Base-by-base conservation (phyloP, 2,797 vertebrate species). In the Chaetodon trifasciatus region DNA sequence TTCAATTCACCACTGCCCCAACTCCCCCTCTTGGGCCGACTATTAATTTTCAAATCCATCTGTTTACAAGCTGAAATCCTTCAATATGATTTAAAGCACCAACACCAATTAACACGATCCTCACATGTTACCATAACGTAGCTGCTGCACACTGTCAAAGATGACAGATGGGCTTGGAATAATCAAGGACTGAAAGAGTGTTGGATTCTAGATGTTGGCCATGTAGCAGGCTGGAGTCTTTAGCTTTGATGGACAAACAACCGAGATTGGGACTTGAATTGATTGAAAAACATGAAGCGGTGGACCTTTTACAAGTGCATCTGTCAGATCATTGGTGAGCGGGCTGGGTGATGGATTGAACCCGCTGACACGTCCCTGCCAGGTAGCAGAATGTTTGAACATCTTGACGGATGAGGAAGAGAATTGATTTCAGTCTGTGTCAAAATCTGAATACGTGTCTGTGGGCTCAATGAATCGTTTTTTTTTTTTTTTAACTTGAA, bases 251-350 rank as follows among this genome's bases (percentile, higher is more conserved):
- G 82, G 86, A 90, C 91, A 94, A 94, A 92, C 88, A 91, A 84
- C 64, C 24, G 39, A 84, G 81, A 84, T 69, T 65, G 66, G 82
- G 81, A 87, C 86, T 88, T 78, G 73, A 90, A 91, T 87, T 91
- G 90, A 92, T 91, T 94, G 88, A 89, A 92, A 93, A 93, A 91
- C 90, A 92, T 86, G 89, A 86, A 82, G 86, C 73, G 50, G 86
- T 87, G 85, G 90, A 90, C 89, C 84, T 90, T 83, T 86, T 89
- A 89, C 91, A 93, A 91, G 87, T 89, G 88, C 88, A 89, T 89
- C 86, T 87, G 91, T 93, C 92, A 93, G 89, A 86, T 86, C 74
- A 55, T 62, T 52, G 57, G 72, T 74, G 84, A 86, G 89, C 62
- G 4, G 46, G 39, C 70, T 47, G 53, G 40, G 83, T 91, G 92